Percentiles rank a stretch among this genome's conserved stretches.
Conservation (phyloP, 2,888 invertebrate species). For the Apodemia hepburni region DNA sequence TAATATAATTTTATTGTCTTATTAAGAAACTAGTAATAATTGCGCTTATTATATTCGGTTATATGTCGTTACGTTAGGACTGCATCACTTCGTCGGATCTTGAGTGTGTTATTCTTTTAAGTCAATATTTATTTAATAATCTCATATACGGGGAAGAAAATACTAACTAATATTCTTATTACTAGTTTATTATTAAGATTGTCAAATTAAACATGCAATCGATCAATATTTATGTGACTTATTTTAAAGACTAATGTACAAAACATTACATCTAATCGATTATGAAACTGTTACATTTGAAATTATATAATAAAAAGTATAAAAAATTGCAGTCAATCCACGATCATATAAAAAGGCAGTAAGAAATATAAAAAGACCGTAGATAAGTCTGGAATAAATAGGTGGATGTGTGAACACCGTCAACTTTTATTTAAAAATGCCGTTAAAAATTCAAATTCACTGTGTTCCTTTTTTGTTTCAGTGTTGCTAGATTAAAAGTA, state of each 20-base stretch:
- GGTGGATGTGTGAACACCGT: slow-evolving; percentile 7
- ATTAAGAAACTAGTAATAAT: slow-evolving; percentile 8
- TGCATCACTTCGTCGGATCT: neutral
- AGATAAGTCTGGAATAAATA: slow-evolving; percentile 2
- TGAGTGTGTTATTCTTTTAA: neutral
- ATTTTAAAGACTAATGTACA: slow-evolving; percentile 8
- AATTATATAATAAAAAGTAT: slow-evolving; percentile 1
- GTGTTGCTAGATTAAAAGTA: slow-evolving; percentile 15
- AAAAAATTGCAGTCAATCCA: slow-evolving; percentile 3
- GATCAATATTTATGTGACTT: neutral
- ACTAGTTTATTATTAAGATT: slow-evolving; percentile 8
- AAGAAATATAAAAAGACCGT: slow-evolving; percentile 3
- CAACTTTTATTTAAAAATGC: neutral
- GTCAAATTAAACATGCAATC: slow-evolving; percentile 3
- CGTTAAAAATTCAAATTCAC: neutral
- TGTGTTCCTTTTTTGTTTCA: neutral
- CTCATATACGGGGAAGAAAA: neutral
- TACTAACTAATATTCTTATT: neutral
- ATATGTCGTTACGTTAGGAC: neutral
- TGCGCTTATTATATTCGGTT: neutral
- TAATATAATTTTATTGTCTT: neutral
- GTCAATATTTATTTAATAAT: neutral
- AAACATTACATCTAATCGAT: slow-evolving; percentile 9
- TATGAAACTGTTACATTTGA: neutral
- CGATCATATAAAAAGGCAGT: slow-evolving; percentile 9